phyloP scores from a whole-genome alignment of 2,797 vertebrate genomes.

The Sebastes minor region DNA sequence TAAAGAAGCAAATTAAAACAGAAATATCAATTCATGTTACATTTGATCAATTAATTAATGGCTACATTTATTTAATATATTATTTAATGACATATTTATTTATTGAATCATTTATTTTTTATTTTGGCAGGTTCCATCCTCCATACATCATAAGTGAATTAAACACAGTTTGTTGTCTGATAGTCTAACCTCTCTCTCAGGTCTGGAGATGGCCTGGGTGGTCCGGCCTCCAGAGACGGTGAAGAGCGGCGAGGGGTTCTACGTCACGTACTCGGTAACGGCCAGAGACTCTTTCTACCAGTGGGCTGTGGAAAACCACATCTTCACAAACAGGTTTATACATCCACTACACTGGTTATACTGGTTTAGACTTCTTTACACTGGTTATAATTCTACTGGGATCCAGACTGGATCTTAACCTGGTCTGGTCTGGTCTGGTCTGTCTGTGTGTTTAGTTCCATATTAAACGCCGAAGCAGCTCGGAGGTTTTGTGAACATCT shows the following conservation, averaged over 20 bases:
- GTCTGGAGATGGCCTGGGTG: slow-evolving; percentile 90
- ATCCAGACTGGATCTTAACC: neutral
- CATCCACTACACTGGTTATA: neutral
- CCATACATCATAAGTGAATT: neutral
- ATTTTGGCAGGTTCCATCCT: too few relatives aligned
- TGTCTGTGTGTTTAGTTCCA: slow-evolving; percentile 54
- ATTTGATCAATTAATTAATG: too few relatives aligned
- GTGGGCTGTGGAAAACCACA: slow-evolving; percentile 81
- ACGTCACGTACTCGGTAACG: slow-evolving; percentile 82
- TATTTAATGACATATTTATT: too few relatives aligned
- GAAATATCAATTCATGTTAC: too few relatives aligned
- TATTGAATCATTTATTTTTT: too few relatives aligned
- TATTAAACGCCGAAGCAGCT: slow-evolving; percentile 75
- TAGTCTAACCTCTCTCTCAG: slow-evolving; percentile 58
- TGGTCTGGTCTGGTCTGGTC: neutral
- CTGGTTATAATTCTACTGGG: neutral
- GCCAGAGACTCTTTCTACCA: slow-evolving; percentile 84
- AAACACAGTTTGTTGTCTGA: neutral
- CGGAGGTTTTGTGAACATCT: slow-evolving; percentile 86
- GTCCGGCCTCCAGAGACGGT: slow-evolving; percentile 83
- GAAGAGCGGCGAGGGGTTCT: slow-evolving; percentile 84
- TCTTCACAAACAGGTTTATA: slow-evolving; percentile 81
- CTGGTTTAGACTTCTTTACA: neutral
- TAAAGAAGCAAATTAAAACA: too few relatives aligned
- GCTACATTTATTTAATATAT: too few relatives aligned